Evolutionary conservation across 1,140 invertebrate species (phyloP).

Genomic region (Zaprionus nigranus): DNA sequence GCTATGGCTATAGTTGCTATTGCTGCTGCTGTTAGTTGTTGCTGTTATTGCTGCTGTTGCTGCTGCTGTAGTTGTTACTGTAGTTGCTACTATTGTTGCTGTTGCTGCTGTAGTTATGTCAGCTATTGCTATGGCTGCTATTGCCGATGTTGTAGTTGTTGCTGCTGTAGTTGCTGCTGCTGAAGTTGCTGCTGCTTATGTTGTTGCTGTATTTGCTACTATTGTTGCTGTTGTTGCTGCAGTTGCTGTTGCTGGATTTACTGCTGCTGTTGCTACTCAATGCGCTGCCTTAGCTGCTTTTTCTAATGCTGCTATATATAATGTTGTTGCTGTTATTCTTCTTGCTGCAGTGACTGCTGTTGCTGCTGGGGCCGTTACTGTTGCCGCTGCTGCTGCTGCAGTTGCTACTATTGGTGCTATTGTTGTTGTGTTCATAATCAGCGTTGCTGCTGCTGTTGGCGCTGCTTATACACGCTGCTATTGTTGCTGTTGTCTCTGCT

Average conservation of each 20-base stretch:
- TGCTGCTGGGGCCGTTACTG: constrained; percentile 33
- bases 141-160: neutral
- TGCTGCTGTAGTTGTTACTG: constrained; percentile 16
- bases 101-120: neutral
- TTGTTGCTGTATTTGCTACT: too few relatives aligned
- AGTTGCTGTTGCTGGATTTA: constrained; percentile 7
- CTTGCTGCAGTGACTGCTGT: too few relatives aligned
- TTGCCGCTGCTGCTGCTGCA: too few relatives aligned
- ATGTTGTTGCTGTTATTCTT: too few relatives aligned
- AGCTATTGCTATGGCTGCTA: too few relatives aligned
- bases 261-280: neutral
- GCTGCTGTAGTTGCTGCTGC: neutral
- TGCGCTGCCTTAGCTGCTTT: too few relatives aligned
- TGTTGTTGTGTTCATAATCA: too few relatives aligned
- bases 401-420: too few relatives aligned
- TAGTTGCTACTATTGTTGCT: constrained; percentile 20
- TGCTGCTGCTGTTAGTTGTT: neutral
- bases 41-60: neutral
- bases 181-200: too few relatives aligned
- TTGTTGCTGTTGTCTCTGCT: constrained; percentile 44
- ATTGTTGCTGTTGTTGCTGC: neutral
- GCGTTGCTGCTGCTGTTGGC: constrained; percentile 27
- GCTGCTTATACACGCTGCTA: neutral
- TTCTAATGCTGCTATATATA: neutral
- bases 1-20: neutral